Base-by-base conservation (phyloP, 2,113 vertebrate species). In the Catharus bicknelli region DNA sequence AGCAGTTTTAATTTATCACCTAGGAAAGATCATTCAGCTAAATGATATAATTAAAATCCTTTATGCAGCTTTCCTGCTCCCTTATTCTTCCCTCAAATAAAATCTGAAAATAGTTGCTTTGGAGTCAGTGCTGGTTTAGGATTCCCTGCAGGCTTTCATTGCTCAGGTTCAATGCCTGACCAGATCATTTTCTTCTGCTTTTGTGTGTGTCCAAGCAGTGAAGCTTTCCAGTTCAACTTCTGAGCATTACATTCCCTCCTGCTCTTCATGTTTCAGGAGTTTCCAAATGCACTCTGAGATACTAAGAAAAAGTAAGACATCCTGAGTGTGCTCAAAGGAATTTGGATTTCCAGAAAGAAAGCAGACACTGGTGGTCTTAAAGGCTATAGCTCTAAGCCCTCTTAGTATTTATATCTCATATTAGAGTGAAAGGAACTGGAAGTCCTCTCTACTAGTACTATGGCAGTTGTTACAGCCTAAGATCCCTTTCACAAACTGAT, bases 71-170 rank as follows among this genome's bases (percentile, higher is more conserved):
- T 29, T 15, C 21, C 22, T 84, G 43, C 62, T 94, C 16, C n/a
- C 21, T 83, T 77, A 25, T 51, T 74, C 29, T 73, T 42, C 10
- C 30, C 4, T 25, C 13, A 16, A 2, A 40, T 51, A 84, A 67
- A 75, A 83, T 32, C 43, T 72, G 40, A 53, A 55, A 47, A 19
- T 70, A 78, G 13, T 62, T 64, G 11, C 13, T 74, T 29, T 30
- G 3, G 38, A 82, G 55, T 55, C 36, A 30, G 0, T 36, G 38
- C 27, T 38, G 13, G 36, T 72, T 90, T 82, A 78, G 66, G 8
- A 58, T 92, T 90, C 55, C 36, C n/a, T 91, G 27, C n/a, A 90
- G 69, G 48, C 40, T 94, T 94, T 75, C 42, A 10, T 86, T 68
- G 32, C n/a, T 90, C 53, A 29, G 40, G 38, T 81, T 86, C 81